Evolutionary conservation across 2,888 invertebrate genomes (phyloP).

Genomic region (Linnaemya vulpina): DNA sequence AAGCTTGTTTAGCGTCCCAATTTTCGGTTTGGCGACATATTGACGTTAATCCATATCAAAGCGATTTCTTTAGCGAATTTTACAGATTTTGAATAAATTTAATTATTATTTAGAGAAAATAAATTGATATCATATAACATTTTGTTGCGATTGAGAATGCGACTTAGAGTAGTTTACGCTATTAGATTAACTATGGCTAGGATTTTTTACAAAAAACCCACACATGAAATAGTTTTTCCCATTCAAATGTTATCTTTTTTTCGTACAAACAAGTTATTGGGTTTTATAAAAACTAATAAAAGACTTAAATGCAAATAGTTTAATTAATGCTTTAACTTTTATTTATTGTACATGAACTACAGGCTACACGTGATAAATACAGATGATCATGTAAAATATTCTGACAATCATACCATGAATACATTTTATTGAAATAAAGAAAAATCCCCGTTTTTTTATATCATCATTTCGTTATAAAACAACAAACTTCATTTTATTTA

Average conservation of each 20-base stretch:
- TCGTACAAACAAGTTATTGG: background rate
- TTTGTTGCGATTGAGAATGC: too few relatives aligned
- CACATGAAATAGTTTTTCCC: background rate
- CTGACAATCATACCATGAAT: background rate
- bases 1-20: too few relatives aligned
- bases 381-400: background rate
- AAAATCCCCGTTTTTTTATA: constrained; percentile 45
- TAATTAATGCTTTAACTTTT: background rate
- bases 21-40: too few relatives aligned
- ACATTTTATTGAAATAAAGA: constrained; percentile 26
- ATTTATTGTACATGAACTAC: background rate
- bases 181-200: too few relatives aligned
- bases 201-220: too few relatives aligned
- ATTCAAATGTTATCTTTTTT: background rate
- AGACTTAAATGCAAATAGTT: constrained; percentile 4
- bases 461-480: background rate
- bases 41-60: too few relatives aligned
- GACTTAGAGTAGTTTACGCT: too few relatives aligned
- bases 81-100: too few relatives aligned
- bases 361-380: constrained; percentile 17
- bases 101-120: too few relatives aligned
- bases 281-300: constrained; percentile 2
- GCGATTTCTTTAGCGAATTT: too few relatives aligned
- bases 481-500: constrained; percentile 21
- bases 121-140: too few relatives aligned